Base-by-base conservation (phyloP, 37 sponge, comb jelly and placozoan species). In the Cliona cf. orientalis region DNA sequence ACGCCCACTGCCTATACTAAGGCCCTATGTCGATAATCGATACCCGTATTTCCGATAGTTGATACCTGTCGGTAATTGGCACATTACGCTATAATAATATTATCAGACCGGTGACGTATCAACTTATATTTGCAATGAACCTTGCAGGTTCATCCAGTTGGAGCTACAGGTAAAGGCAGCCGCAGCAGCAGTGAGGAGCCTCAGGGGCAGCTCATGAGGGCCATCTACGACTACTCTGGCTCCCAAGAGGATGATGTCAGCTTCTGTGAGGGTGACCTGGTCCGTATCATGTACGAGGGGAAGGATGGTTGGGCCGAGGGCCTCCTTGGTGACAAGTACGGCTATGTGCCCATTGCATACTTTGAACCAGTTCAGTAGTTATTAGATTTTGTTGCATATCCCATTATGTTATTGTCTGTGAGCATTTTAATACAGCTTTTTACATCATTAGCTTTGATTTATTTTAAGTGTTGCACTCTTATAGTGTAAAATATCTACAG, bases 281-380 rank as follows among this genome's bases (percentile, higher is more conserved):
- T 86, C 2, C 72, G 79, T 2, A 61, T 86, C 37, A 44, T 86
- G 46, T 62, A 86, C 41, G 38, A 86, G 17, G 64, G 86, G 3
- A 58, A 86, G 3, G 75, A 79, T 44, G 87, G 80, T 25, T 79
- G 87, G 87, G 87, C 80, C 37, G 66, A 86, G 57, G 87, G 79
- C 2, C 23, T 72, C 21, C 42, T 86, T 56, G 87, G 23, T 3
- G 87, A 73, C 17, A 72, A 79, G 33, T 80, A 73, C 28, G 87
- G 87, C 41, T 86, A 86, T 42, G 86, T 86, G 0, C 86, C 86
- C 37, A 60, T 57, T 36, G 41, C 68, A 32, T 86, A 86, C 46
- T 79, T 86, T 71, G 86, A 78, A 60, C 23, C 79, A 42, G 62
- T 85, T 5, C 23, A 28, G 37, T 11, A 66, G 11, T 9, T 5